Evolutionary conservation across 2,888 invertebrate genomes (phyloP), one percentile per base, ranked within the genome.

Genomic region (Didymodactylos carnosus): DNA sequence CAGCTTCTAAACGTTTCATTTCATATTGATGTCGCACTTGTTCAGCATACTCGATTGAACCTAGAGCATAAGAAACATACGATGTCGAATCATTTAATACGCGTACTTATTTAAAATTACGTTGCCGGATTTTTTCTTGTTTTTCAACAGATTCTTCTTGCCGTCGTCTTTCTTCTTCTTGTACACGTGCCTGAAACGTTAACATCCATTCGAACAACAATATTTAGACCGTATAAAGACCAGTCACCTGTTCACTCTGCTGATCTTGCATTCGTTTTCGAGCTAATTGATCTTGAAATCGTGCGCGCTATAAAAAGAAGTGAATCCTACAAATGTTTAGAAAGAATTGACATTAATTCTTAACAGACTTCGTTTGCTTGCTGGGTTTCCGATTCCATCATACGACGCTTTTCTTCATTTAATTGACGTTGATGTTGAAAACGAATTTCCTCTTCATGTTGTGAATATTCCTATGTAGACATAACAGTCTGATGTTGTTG

Each of bases 141-240:
- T 94, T 94, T 0, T 91, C 90, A 0, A 95, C 91, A 70, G 95
- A 95, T 81, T 98, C 97, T 84, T 99, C 98, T 85, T 97, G 97
- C 78, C 90, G 90, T 78, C 88, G 87, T 10, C 98, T 84, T 81
- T 91, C 92, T 78, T 98, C 97, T 76, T 97, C 97, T 81, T 95
- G 92, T 79, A 92, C 90, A 78, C 88, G 87, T 80, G 92, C 91
- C 83, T 86, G 79, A 76, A 80, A 77, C 35, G 76, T 70, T 77
- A 76, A 72, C 53, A 73, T 27, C 46, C 8, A 73, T 16, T 71
- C 13, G 0, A 14, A 39, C 53, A 51, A 3, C n/a, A n/a, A n/a
- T n/a, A n/a, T n/a, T n/a, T n/a, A n/a, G n/a, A n/a, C n/a, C n/a
- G 14, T 46, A 72, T 71, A 81, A 83, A 13, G n/a, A 49, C 4